A percentile compares a stretch with the other conserved stretches of the same genome.
These are phyloP conservation scores for Takifugu ocellatus DNA, from an alignment of 2,797 vertebrate species.

Conservation along the genomic window DNA sequence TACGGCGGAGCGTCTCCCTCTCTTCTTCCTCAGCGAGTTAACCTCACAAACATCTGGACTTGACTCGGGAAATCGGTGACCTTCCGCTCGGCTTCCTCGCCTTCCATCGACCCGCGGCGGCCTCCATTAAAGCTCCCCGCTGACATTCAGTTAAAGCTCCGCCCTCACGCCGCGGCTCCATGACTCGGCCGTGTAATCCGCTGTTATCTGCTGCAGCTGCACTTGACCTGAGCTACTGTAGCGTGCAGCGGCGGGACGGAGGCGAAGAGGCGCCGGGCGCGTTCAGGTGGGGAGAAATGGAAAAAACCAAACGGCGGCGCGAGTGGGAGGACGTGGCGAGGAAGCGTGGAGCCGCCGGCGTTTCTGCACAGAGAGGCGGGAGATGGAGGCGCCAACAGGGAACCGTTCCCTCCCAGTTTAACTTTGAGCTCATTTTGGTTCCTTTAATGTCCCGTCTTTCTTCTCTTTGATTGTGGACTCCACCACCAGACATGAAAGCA, in stretches of 20 bases:
- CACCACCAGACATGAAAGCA: conserved; percentile 72
- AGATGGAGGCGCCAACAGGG: conserved; percentile 43
- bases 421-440: conserved; percentile 14
- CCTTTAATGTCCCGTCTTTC: conserved; percentile 26
- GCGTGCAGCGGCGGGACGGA: neutral
- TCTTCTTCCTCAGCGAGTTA: conserved; percentile 30
- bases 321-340: conserved; percentile 22
- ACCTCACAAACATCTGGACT: conserved; percentile 37
- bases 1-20: conserved; percentile 41
- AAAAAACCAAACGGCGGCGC: conserved; percentile 1
- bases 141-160: conserved; percentile 47
- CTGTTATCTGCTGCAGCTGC: conserved; percentile 36
- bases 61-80: conserved; percentile 45
- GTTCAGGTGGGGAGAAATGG: neutral
- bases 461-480: conserved; percentile 53
- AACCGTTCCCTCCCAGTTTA: conserved; percentile 48
- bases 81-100: conserved; percentile 35
- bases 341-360: conserved; percentile 27
- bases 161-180: conserved; percentile 23
- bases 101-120: conserved; percentile 20
- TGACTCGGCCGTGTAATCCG: conserved; percentile 48
- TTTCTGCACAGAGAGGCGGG: conserved; percentile 46
- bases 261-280: neutral
- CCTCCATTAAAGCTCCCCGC: conserved; percentile 45
- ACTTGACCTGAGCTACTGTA: conserved; percentile 16